phyloP scores from a whole-genome alignment of 2,888 invertebrate species.

The Pachydiplax longipennis region DNA sequence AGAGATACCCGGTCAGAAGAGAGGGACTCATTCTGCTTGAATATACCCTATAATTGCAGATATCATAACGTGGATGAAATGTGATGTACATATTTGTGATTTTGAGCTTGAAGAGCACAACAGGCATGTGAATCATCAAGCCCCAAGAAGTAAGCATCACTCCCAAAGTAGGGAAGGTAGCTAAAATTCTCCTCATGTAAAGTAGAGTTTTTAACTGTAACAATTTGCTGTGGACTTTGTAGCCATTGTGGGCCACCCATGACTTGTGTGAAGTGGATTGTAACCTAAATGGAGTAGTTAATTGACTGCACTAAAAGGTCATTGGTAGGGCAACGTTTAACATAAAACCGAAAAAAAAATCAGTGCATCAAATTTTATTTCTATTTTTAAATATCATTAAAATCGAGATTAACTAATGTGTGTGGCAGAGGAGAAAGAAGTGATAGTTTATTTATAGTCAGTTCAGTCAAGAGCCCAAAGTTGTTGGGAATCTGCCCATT shows the following conservation, averaged over 20 bases:
- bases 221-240: neutral
- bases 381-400: neutral
- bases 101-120: neutral
- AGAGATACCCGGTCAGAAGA: neutral
- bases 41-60: neutral
- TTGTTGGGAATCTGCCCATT: too few species aligned
- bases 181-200: neutral
- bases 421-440: neutral
- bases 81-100: neutral
- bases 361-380: neutral
- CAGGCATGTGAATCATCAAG: neutral
- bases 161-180: neutral
- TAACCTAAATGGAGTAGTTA: neutral
- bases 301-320: neutral
- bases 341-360: neutral
- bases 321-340: neutral
- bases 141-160: neutral
- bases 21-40: neutral
- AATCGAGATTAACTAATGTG: neutral
- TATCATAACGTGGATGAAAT: neutral
- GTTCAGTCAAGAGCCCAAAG: too few species aligned
- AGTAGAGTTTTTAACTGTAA: neutral
- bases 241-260: neutral
- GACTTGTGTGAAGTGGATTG: neutral
- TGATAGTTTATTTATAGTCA: neutral